phyloP scores from a whole-genome alignment of 1,140 invertebrate genomes.

The Drosophila setifemur region DNA sequence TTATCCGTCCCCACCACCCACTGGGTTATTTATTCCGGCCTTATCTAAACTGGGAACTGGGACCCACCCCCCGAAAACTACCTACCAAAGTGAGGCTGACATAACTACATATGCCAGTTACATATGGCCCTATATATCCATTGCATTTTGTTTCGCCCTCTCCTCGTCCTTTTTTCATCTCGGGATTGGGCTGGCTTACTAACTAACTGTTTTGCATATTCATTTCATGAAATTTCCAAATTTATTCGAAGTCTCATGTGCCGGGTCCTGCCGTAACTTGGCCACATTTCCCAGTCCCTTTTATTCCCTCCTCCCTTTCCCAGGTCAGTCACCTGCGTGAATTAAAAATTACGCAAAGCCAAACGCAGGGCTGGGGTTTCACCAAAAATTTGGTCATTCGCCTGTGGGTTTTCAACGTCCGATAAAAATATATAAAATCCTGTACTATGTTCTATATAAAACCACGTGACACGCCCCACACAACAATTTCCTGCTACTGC shows the following conservation, averaged over 20 bases:
- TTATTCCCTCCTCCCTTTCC: slow-evolving; percentile 1
- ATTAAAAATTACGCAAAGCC: slow-evolving; percentile 47
- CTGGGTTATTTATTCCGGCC: slow-evolving; percentile 15
- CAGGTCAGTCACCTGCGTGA: slow-evolving; percentile 43
- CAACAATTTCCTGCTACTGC: too few species aligned
- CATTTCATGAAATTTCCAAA: slow-evolving; percentile 78
- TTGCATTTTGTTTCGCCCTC: slow-evolving; percentile 8
- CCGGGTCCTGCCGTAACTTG: slow-evolving; percentile 19
- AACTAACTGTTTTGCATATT: slow-evolving; percentile 72
- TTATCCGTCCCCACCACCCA: slow-evolving; percentile 1
- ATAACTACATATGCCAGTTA: slow-evolving; percentile 45
- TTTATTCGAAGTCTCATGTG: slow-evolving; percentile 69
- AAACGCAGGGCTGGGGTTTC: neutral
- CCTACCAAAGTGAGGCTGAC: neutral
- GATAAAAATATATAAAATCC: too few species aligned
- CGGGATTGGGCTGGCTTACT: slow-evolving; percentile 13
- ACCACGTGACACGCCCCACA: too few species aligned
- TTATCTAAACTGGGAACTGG: neutral
- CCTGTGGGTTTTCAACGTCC: slow-evolving; percentile 21
- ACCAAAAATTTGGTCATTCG: slow-evolving; percentile 28
- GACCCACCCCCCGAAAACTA: neutral
- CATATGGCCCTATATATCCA: slow-evolving; percentile 29
- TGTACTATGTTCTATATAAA: too few species aligned
- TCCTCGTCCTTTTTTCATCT: slow-evolving; percentile 10
- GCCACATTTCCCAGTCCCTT: neutral